Conservation (phyloP, 2,797 vertebrate species). For the Kryptopterus vitreolus region DNA sequence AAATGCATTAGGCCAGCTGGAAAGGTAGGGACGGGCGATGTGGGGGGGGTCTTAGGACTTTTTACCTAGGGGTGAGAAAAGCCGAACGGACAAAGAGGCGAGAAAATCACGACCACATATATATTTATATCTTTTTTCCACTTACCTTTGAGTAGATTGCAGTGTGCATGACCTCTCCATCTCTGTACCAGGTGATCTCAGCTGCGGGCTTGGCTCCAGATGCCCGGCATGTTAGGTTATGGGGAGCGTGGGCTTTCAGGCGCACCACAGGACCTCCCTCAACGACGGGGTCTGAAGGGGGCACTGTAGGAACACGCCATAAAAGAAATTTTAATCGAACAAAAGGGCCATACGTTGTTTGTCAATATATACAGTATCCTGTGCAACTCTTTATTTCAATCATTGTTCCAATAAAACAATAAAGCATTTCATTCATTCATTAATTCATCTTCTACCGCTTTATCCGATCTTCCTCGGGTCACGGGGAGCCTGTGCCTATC, state of each 20-base stretch:
- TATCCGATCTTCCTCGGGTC: no score
- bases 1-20: constrained; percentile 65
- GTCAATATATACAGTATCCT: neutral
- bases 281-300: constrained; percentile 83
- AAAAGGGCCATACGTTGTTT: no score
- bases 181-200: constrained; percentile 88
- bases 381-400: no score
- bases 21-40: neutral
- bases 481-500: no score
- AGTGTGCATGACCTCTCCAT: constrained; percentile 81
- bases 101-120: neutral
- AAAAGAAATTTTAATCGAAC: neutral
- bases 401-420: no score
- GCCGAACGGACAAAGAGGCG: neutral
- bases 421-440: no score
- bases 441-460: no score
- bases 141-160: constrained; percentile 83
- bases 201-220: constrained; percentile 82
- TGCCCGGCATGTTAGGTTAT: constrained; percentile 86
- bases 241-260: constrained; percentile 81
- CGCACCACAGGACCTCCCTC: constrained; percentile 83
- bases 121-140: no score
- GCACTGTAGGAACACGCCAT: constrained; percentile 68
- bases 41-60: constrained; percentile 1
- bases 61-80: constrained; percentile 3